A percentile compares a stretch with the other conserved stretches of the same genome.
Evolutionary conservation across 2,797 vertebrate genomes (phyloP).

Genomic region (Syncerus caffer): DNA sequence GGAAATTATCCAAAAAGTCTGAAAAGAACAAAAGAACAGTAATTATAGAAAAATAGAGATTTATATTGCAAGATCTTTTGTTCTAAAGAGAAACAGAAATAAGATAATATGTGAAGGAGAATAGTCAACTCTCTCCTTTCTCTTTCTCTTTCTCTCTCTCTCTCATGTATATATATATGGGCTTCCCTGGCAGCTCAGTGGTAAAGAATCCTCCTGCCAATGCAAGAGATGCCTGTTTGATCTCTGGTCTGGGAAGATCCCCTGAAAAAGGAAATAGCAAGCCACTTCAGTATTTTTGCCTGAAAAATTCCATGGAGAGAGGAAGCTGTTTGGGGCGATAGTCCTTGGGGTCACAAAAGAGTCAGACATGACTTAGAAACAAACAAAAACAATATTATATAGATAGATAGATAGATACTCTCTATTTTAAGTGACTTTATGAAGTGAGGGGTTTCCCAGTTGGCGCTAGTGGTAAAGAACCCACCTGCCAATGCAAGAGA

Average conservation of each 20-base stretch:
- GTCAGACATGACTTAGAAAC: background rate
- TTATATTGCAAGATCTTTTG: background rate
- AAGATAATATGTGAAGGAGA: background rate
- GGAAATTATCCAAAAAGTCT: background rate
- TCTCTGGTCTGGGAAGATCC: background rate
- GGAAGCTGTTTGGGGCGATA: background rate
- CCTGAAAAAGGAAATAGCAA: background rate
- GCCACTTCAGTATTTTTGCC: background rate
- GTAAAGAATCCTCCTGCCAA: background rate
- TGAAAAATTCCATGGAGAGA: background rate
- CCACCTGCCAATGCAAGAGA: background rate
- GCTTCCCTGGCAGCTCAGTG: background rate
- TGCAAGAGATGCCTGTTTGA: background rate
- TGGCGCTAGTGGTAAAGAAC: background rate
- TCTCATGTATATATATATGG: background rate
- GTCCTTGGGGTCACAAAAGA: background rate
- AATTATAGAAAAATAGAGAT: background rate
- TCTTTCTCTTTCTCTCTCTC: background rate
- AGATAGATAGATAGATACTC: background rate
- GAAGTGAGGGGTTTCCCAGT: background rate
- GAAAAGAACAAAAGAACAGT: background rate
- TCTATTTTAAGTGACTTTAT: background rate
- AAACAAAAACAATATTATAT: background rate
- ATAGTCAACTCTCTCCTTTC: background rate
- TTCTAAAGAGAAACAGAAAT: background rate